A percentile compares a stretch with the other conserved stretches of the same genome.
Conservation (phyloP, 2,888 invertebrate species). For the Tineola bisselliella region DNA sequence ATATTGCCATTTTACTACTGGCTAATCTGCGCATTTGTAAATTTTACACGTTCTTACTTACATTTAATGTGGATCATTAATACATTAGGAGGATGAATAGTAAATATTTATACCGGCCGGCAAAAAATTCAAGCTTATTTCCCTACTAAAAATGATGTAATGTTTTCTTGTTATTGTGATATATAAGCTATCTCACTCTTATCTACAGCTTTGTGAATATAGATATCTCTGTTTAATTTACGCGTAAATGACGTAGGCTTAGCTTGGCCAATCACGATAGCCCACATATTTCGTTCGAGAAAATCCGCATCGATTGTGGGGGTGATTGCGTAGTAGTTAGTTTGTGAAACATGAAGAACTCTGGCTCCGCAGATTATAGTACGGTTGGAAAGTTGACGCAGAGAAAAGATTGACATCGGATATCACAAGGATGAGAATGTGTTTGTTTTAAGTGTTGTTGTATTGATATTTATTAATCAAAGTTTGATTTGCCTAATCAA, state of each 20-base stretch:
- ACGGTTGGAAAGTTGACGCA: not conserved
- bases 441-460: not conserved
- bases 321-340: slow-evolving; percentile 1
- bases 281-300: slow-evolving; percentile 1
- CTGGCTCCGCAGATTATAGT: not conserved
- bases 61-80: no score
- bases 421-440: not conserved
- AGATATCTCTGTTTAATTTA: not conserved
- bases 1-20: no score
- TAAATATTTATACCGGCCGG: no score
- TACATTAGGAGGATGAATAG: no score
- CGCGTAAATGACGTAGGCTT: not conserved
- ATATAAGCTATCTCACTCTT: not conserved
- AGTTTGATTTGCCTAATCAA: not conserved
- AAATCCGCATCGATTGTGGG: not conserved
- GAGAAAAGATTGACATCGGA: not conserved
- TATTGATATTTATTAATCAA: not conserved
- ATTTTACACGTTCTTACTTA: no score
- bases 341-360: slow-evolving; percentile 3
- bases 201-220: not conserved
- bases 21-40: no score
- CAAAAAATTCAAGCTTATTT: not conserved
- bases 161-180: not conserved
- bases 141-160: not conserved
- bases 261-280: not conserved